Evolutionary conservation across 2,113 vertebrate genomes (phyloP).

Genomic region (Tragelaphus scriptus): DNA sequence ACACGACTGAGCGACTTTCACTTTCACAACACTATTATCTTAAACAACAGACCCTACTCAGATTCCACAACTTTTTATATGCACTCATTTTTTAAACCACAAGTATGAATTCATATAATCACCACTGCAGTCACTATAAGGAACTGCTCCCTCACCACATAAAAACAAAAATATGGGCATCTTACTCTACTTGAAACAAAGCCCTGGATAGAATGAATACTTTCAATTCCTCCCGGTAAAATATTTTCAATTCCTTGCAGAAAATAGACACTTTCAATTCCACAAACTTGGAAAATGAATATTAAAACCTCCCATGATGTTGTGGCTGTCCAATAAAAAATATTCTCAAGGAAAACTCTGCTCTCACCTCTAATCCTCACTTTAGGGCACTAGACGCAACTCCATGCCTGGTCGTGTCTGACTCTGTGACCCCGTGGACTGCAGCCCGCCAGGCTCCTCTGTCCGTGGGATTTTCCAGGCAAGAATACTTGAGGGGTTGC

Average conservation of each 20-base stretch:
- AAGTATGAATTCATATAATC: background rate
- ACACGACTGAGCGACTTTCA: background rate
- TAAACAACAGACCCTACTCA: background rate
- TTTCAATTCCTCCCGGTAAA: background rate
- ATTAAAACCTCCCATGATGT: background rate
- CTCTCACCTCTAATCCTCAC: background rate
- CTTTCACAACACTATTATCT: background rate
- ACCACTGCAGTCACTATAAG: background rate
- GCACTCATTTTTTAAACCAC: background rate
- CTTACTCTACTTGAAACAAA: background rate
- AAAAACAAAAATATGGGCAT: background rate
- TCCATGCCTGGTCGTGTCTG: background rate
- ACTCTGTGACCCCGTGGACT: background rate
- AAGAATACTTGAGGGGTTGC: background rate
- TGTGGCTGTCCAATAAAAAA: background rate
- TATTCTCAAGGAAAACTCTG: background rate
- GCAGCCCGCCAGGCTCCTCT: background rate
- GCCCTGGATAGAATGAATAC: background rate
- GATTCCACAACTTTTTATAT: background rate
- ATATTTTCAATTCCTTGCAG: background rate
- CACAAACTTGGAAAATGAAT: slow-evolving; percentile 27
- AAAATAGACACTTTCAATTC: background rate
- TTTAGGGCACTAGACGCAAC: background rate
- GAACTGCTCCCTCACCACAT: background rate
- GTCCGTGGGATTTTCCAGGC: background rate